phyloP scores from a whole-genome alignment of 2,113 vertebrate species.

The Cyanoderma ruficeps region DNA sequence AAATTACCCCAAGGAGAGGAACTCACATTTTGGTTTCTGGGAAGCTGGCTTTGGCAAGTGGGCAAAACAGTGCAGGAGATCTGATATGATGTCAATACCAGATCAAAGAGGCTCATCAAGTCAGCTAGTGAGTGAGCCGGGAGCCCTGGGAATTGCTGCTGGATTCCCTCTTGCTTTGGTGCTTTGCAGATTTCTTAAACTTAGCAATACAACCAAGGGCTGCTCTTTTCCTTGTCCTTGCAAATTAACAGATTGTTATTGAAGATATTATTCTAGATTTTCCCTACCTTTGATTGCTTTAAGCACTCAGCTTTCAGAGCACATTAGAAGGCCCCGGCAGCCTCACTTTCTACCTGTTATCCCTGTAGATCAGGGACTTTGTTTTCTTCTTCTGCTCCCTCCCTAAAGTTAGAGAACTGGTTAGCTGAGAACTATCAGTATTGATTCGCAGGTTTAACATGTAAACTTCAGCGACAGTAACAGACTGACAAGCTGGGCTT shows the following conservation, averaged over 20 bases:
- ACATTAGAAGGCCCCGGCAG: background rate
- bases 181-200: constrained; percentile 11
- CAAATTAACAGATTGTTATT: background rate
- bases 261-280: constrained; percentile 3
- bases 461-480: background rate
- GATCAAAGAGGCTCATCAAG: constrained; percentile 62
- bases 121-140: constrained; percentile 5
- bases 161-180: constrained; percentile 23
- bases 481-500: background rate
- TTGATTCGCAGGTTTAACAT: constrained; percentile 11
- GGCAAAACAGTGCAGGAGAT: constrained; percentile 35
- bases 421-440: background rate
- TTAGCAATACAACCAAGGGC: background rate
- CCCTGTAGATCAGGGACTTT: background rate
- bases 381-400: background rate
- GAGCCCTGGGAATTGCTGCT: constrained; percentile 63
- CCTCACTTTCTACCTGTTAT: background rate
- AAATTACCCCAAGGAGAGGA: constrained; percentile 49
- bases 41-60: constrained; percentile 43
- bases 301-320: background rate
- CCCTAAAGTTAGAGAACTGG: background rate
- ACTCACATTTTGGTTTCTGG: background rate
- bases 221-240: background rate
- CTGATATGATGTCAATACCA: constrained; percentile 50
- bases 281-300: background rate